Base-by-base conservation (phyloP, 2,888 invertebrate genomes). In the Cepaea hortensis region DNA sequence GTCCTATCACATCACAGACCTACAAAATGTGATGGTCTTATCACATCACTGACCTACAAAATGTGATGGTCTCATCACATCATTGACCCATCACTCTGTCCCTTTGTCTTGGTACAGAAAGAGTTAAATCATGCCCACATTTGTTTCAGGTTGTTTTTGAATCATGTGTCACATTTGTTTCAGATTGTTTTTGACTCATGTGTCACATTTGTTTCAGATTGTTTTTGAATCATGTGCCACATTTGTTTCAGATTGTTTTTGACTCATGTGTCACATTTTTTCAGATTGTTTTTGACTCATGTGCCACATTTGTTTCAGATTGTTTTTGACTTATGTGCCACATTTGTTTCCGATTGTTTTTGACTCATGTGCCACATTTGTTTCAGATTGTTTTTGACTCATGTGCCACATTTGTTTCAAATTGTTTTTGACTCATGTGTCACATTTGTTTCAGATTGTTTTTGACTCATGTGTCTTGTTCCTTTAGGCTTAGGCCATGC, bases 401-500 rank as follows among this genome's bases (percentile, higher is more conserved):
- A 35, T 35, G 35, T 35, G 35, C 35, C 35, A 35, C 35, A 35
- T 35, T 35, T 35, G 35, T 35, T 35, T 35, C 35, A 35, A 1
- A 35, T 35, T 35, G 35, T 35, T 35, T 35, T 35, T 35, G 35
- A 35, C 35, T 35, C 35, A 35, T 35, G 35, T 35, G 35, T 3
- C 13, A 20, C 55, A 55, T 79, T 46, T 61, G 7, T 79, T 76
- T 76, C 6, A 18, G 18, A 6, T 76, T 76, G 13, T 11, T 68
- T 65, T 68, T 61, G 61, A 61, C 61, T 61, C 13, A 23, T 11
- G 3, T 61, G 11, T 23, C 55, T 79, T 62, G 61, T 62, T 18
- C 48, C n/a, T 73, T 55, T n/a, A 89, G 88, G 87, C 46, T 70
- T 89, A 20, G 81, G 81, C 18, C 79, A 87, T 62, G 81, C 84